Percentiles rank a stretch among this genome's conserved stretches.
These are phyloP conservation scores for Platanista minor DNA, from an alignment of 2,113 vertebrate species.

Conservation along the genomic window DNA sequence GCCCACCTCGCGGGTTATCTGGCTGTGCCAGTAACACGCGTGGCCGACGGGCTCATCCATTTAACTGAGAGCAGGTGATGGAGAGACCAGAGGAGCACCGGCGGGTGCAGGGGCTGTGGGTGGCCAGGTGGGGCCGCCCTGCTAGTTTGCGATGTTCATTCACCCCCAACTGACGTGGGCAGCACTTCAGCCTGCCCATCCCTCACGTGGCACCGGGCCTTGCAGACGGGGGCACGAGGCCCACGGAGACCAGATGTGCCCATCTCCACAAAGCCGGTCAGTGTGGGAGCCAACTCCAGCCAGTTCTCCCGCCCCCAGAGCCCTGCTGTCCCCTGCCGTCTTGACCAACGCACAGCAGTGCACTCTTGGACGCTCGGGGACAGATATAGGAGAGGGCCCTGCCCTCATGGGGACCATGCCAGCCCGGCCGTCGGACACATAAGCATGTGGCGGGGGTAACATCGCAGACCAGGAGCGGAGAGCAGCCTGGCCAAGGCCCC, in stretches of 20 bases:
- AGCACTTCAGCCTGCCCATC: not conserved
- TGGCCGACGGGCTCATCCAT: no score
- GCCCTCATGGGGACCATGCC: fast-evolving
- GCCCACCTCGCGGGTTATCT: fast-evolving
- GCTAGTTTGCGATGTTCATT: fast-evolving
- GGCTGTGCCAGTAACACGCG: not conserved
- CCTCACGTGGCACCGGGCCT: fast-evolving
- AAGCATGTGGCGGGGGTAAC: not conserved
- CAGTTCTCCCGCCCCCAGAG: not conserved
- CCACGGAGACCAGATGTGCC: not conserved
- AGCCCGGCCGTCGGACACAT: fast-evolving
- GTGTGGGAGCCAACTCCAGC: not conserved
- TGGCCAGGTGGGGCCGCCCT: not conserved
- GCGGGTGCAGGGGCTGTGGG: fast-evolving
- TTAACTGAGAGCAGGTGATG: no score
- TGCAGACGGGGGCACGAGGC: not conserved
- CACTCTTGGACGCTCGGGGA: fast-evolving
- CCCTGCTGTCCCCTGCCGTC: fast-evolving
- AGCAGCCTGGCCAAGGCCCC: not conserved
- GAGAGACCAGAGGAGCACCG: not conserved
- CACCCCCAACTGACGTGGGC: not conserved
- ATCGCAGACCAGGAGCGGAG: not conserved
- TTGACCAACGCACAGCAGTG: not conserved
- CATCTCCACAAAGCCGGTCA: fast-evolving
- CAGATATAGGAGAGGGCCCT: not conserved